Evolutionary conservation across 2,888 invertebrate genomes (phyloP), one percentile per base, ranked within the genome.

Genomic region (Patella caerulea): DNA sequence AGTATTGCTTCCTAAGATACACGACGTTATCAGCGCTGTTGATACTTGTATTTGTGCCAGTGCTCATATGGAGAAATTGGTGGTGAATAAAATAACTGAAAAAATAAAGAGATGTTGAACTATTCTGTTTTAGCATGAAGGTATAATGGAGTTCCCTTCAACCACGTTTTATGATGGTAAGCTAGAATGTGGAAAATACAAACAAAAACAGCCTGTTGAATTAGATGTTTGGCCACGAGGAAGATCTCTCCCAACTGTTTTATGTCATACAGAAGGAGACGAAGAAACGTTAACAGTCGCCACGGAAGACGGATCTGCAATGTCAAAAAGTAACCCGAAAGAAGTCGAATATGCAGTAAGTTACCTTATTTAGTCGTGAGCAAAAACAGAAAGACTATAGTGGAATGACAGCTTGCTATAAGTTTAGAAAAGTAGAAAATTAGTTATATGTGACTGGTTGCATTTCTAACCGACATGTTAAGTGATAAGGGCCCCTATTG

Each of bases 61-160:
- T 34, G 34, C 34, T 34, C 7, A 34, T 34, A 34, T 34, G 34
- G 87, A 82, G 53, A 19, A 17, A 1, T 17, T 74, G 1, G 15
- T n/a, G 11, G 29, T 74, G 34, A 69, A 17, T 69, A 24, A 29
- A 7, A 73, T 4, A 52, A 17, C 17, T 45, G 17, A n/a, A 17
- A 55, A 56, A 56, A 19, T 19, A 55, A 56, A 15, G 3, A n/a
- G 3, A 11, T n/a, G 17, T 12, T 74, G 15, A 56, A 11, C 3
- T 24, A 56, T 74, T 17, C 9, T 5, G 45, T 91, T 91, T 29
- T 92, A 96, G 94, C 95, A 96, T 85, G 93, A 94, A 3, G 94
- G 94, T 76, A 96, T 97, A 83, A 94, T 95, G 2, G 92, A 93
- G 78, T 97, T 95, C 93, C 96, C 97, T 1, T 96, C 95, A 90